These are phyloP conservation scores for Xiphorhynchus erythropygius DNA, from an alignment of 2,797 vertebrate genomes.

Conservation along the genomic window DNA sequence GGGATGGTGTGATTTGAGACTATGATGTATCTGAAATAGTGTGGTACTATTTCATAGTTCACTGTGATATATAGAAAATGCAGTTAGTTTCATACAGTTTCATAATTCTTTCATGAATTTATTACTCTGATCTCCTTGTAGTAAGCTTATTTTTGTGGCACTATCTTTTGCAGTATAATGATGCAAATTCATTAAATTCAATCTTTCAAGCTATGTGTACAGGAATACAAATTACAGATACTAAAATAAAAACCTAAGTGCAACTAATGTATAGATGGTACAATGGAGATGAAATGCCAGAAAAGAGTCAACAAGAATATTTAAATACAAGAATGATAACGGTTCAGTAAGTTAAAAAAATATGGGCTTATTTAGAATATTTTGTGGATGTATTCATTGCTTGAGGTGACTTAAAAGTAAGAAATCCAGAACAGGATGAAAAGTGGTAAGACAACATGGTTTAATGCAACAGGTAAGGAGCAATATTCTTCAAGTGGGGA, in stretches of 20 bases:
- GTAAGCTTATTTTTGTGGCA: not conserved
- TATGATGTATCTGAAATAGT: not conserved
- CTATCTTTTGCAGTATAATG: not conserved
- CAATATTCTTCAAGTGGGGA: not conserved
- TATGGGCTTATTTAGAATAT: not conserved
- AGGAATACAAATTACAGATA: not conserved
- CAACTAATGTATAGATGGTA: not conserved
- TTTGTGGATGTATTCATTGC: accelerated
- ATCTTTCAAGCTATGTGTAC: not conserved
- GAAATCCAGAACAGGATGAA: not conserved
- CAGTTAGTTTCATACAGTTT: not conserved
- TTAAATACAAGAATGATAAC: not conserved
- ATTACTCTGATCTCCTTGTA: not conserved
- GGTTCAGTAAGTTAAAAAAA: not conserved
- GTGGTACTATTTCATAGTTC: not conserved
- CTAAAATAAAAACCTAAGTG: not conserved
- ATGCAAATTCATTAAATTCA: conserved; percentile 13
- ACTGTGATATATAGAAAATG: not conserved
- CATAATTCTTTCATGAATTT: not conserved
- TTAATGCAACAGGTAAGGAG: not conserved
- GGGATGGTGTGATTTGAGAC: not conserved
- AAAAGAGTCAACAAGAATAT: not conserved
- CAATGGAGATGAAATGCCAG: not conserved
- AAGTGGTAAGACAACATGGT: not conserved
- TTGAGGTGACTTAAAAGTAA: not conserved